phyloP scores from a whole-genome alignment of 2,113 vertebrate genomes.

The Rhinolophus sinicus region DNA sequence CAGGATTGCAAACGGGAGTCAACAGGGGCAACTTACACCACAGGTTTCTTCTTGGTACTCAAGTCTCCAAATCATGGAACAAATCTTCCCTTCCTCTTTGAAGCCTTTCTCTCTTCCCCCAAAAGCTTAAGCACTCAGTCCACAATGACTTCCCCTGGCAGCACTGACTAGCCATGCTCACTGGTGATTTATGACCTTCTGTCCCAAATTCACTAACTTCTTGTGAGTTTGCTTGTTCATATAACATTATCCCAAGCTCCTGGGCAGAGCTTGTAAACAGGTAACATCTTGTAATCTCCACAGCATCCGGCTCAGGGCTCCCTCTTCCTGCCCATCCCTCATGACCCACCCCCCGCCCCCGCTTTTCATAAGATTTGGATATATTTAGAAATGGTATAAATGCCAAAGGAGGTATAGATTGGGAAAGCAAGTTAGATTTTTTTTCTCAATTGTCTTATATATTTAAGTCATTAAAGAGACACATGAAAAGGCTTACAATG shows the following conservation, averaged over 20 bases:
- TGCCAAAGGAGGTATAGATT: not conserved
- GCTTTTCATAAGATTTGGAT: not conserved
- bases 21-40: no score
- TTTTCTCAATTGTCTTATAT: not conserved
- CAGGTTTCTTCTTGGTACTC: not conserved
- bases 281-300: not conserved
- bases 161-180: not conserved
- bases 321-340: not conserved
- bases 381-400: not conserved
- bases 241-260: not conserved
- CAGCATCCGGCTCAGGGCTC: not conserved
- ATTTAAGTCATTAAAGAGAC: not conserved
- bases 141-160: not conserved
- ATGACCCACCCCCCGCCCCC: rapidly evolving
- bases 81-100: not conserved
- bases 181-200: not conserved
- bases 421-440: not conserved
- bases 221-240: not conserved
- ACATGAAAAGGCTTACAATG: not conserved
- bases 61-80: not conserved
- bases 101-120: not conserved
- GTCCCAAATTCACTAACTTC: not conserved
- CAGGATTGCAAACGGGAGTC: not conserved
- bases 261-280: not conserved
- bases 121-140: not conserved